A percentile compares a stretch with the other conserved stretches of the same genome.
Conservation (phyloP, 2,888 invertebrate species). For the Schizaphis graminum region DNA sequence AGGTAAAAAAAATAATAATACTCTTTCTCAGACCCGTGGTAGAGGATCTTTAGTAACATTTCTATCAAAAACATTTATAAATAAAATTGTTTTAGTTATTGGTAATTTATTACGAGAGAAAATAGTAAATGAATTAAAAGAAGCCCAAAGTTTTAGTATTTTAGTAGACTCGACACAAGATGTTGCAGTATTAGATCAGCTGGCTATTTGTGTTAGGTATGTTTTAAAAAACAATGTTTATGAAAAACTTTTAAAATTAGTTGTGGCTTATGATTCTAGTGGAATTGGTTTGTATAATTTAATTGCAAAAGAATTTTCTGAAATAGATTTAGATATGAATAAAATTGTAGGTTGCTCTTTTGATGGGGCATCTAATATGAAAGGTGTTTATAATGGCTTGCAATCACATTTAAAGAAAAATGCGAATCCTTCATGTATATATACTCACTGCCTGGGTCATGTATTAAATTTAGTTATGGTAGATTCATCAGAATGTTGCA, state of each 20-base stretch:
- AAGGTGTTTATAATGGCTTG: neutral
- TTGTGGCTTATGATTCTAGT: constrained; percentile 26
- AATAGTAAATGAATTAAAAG: constrained; percentile 40
- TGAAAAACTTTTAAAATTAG: constrained; percentile 31
- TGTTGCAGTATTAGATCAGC: neutral
- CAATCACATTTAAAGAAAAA: constrained; percentile 21
- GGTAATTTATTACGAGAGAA: constrained; percentile 39
- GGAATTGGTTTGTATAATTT: neutral
- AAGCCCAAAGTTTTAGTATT: constrained; percentile 29
- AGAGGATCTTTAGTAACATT: constrained; percentile 59
- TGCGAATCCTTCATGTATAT: neutral
- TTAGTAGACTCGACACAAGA: constrained; percentile 2
- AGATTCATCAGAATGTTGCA: neutral
- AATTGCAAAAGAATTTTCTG: neutral
- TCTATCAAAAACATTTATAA: constrained; percentile 62
- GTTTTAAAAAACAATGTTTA: neutral
- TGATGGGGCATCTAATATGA: constrained; percentile 58
- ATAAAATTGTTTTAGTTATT: constrained; percentile 55
- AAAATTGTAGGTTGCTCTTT: constrained; percentile 34
- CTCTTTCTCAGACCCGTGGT: neutral
- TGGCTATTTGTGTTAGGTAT: constrained; percentile 29
- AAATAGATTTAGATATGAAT: neutral
- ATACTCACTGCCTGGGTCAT: neutral
- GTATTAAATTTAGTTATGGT: constrained; percentile 8
- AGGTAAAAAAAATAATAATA: constrained; percentile 21